Evolutionary conservation across 2,888 invertebrate genomes (phyloP), one percentile per base, ranked within the genome.

Genomic region (Eupithecia subumbrata): DNA sequence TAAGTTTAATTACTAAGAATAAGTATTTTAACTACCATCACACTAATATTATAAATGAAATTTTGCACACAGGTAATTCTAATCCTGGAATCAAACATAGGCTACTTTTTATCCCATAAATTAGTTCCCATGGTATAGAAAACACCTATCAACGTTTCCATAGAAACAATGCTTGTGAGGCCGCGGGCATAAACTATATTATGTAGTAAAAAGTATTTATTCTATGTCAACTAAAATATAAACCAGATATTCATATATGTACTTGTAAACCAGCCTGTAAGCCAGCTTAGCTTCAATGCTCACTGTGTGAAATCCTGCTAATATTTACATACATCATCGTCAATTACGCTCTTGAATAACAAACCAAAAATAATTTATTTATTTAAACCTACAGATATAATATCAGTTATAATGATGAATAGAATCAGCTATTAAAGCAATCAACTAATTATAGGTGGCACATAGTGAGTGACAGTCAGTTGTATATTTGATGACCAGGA

Each of bases 361-460:
- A 60, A 5, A 12, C 12, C 12, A 60, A 60, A 22, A 22, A 7
- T 0, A 5, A 52, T 52, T 48, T 48, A 48, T n/a, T n/a, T n/a
- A 25, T 25, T 25, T 12, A 7, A 60, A 60, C 4, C 60, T n/a
- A 22, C 12, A 8, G 14, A 60, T 60, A 5, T 12, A 56, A 14
- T 60, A 60, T 12, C 12, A 25, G 25, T 25, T 60, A 25, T n/a
- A 14, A 60, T 60, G 22, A 22, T 22, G 22, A 9, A 56, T 22
- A 56, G 3, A 11, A 56, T 12, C 22, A 11, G n/a, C 3, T 56
- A 22, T 56, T 56, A 9, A 48, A 48, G 48, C 2, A 48, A 56
- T 56, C 56, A 56, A 56, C 22, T 56, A 56, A 56, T 56, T 56
- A 56, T n/a, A n/a, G 52, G 52, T 52, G 52, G 52, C 7, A n/a